Percentiles rank a stretch among this genome's conserved stretches.
Evolutionary conservation across 2,888 invertebrate species (phyloP).

Genomic region (Cordylochernes scorpioides): DNA sequence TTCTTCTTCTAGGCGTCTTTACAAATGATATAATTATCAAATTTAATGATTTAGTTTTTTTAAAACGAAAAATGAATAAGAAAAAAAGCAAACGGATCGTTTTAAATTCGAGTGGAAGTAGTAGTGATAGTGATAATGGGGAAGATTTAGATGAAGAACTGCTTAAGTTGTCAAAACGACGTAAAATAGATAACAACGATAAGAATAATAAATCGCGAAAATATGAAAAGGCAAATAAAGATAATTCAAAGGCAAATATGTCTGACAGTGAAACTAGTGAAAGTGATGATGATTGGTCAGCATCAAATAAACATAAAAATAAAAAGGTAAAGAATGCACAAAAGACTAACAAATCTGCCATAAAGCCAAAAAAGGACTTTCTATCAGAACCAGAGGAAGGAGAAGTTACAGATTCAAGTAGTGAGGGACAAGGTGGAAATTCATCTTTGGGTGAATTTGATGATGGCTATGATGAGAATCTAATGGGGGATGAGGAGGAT

Average conservation of each 20-base stretch:
- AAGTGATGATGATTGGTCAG: conserved; percentile 10
- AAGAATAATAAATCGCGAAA: conserved; percentile 7
- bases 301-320: no score
- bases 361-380: conserved; percentile 11
- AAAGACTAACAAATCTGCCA: conserved; percentile 3
- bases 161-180: conserved; percentile 3
- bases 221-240: background rate
- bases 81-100: no score
- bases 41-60: no score
- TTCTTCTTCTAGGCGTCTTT: no score
- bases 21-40: no score
- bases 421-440: conserved; percentile 12
- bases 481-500: conserved; percentile 91
- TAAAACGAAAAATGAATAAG: no score
- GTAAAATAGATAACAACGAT: conserved; percentile 6
- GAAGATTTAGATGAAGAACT: conserved; percentile 5
- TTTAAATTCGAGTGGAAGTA: no score
- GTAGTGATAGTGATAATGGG: conserved; percentile 10
- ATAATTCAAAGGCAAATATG: conserved; percentile 9
- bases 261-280: conserved; percentile 11
- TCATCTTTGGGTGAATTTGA: conserved; percentile 42
- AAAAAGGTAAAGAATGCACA: conserved; percentile 9
- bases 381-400: conserved; percentile 13
- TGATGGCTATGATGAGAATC: conserved; percentile 84
- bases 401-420: conserved; percentile 12